Conservation (phyloP, 2,888 invertebrate genomes). For the Lithodes maja region DNA sequence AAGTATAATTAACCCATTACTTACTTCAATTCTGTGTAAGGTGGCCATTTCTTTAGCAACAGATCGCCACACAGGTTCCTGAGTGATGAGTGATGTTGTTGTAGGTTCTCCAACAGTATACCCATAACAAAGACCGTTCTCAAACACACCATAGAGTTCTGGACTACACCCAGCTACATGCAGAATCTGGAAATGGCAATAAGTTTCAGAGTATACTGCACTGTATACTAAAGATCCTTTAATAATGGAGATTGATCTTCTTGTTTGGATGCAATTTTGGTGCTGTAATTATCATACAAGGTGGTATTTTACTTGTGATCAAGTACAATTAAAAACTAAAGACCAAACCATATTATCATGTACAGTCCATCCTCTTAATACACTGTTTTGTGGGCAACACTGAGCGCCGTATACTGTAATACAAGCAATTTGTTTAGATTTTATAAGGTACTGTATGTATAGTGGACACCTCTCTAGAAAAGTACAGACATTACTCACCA, state of each 20-base stretch:
- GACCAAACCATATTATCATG: too few relatives aligned
- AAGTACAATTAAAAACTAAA: too few relatives aligned
- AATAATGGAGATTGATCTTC: too few relatives aligned
- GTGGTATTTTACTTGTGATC: too few relatives aligned
- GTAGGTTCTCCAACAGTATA: conserved; percentile 85
- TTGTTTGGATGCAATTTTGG: too few relatives aligned
- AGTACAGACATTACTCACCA: too few relatives aligned
- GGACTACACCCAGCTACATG: conserved; percentile 88
- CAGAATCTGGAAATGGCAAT: conserved; percentile 76
- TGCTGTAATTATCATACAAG: neutral
- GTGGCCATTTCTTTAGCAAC: conserved; percentile 89
- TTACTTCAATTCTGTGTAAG: conserved; percentile 78
- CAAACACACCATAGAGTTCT: conserved; percentile 90
- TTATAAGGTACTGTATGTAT: too few relatives aligned
- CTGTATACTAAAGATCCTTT: too few relatives aligned
- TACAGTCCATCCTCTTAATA: too few relatives aligned
- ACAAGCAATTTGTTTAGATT: too few relatives aligned
- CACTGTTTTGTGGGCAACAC: neutral
- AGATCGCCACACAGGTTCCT: conserved; percentile 82
- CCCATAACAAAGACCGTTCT: conserved; percentile 95
- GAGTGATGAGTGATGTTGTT: conserved; percentile 80
- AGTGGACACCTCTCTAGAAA: too few relatives aligned
- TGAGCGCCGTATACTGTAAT: neutral
- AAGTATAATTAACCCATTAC: too few relatives aligned
- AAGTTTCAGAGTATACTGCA: neutral